These are phyloP conservation scores for Ctenochaetus hawaiiensis DNA, from an alignment of 2,797 vertebrate species.

Conservation along the genomic window DNA sequence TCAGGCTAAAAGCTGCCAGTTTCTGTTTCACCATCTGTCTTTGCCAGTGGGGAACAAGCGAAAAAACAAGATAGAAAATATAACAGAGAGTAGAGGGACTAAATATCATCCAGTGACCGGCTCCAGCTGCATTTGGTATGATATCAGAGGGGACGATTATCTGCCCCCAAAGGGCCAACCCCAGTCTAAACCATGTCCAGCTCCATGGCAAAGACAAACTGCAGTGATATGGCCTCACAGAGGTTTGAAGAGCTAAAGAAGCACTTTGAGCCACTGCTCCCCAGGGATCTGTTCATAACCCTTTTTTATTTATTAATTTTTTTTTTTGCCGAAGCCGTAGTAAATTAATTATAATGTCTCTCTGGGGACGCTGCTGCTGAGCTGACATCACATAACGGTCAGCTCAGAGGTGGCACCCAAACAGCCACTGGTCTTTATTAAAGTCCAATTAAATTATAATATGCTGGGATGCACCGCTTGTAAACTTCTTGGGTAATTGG, in stretches of 20 bases:
- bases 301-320: conserved; percentile 14
- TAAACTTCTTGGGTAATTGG: conserved; percentile 73
- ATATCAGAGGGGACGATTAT: conserved; percentile 69
- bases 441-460: conserved; percentile 59
- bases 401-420: conserved; percentile 52
- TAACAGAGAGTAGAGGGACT: conserved; percentile 27
- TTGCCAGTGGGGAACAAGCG: conserved; percentile 34
- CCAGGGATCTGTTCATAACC: conserved; percentile 50
- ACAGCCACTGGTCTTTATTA: conserved; percentile 63
- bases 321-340: conserved; percentile 19
- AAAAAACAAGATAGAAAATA: neutral
- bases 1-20: conserved; percentile 47
- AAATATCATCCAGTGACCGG: conserved; percentile 45
- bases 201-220: conserved; percentile 62
- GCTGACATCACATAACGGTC: conserved; percentile 52
- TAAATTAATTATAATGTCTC: conserved; percentile 60
- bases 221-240: conserved; percentile 51
- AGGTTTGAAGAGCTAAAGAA: conserved; percentile 45
- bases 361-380: conserved; percentile 33
- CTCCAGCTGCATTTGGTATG: conserved; percentile 57
- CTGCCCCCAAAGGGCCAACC: conserved; percentile 52
- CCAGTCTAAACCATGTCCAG: conserved; percentile 47
- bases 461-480: conserved; percentile 34
- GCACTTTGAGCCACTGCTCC: conserved; percentile 48
- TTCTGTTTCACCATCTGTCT: conserved; percentile 49